Evolutionary conservation across 2,113 vertebrate genomes (phyloP).

Genomic region (Anarrhichthys ocellatus): DNA sequence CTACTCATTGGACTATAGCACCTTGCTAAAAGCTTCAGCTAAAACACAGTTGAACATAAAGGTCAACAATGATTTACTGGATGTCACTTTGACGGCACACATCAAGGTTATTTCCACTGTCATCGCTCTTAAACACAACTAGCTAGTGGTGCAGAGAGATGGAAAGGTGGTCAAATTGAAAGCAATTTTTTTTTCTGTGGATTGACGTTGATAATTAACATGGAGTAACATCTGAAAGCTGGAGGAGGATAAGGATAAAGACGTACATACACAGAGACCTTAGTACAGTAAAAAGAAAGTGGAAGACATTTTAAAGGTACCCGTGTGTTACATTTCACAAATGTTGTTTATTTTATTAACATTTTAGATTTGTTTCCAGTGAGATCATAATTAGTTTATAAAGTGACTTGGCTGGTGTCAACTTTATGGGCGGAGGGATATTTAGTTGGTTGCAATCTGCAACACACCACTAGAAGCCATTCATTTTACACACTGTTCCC

Average conservation of each 20-base stretch:
- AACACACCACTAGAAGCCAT: too few species aligned
- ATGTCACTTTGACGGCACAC: constrained; percentile 34
- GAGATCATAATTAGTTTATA: background rate
- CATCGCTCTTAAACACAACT: constrained; percentile 9
- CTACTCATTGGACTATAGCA: constrained; percentile 20
- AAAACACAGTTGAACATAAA: constrained; percentile 49
- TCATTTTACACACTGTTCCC: background rate
- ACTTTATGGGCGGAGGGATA: too few species aligned
- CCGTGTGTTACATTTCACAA: background rate
- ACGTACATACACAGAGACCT: background rate
- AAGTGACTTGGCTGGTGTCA: too few species aligned
- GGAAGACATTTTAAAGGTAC: background rate
- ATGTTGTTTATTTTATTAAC: background rate
- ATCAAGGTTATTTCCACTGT: constrained; percentile 26
- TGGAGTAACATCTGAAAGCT: background rate
- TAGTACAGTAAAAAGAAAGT: background rate
- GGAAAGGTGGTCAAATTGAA: background rate
- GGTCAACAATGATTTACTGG: constrained; percentile 52
- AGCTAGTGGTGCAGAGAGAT: background rate
- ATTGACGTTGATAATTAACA: constrained; percentile 20
- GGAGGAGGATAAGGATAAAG: background rate
- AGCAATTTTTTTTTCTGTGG: background rate
- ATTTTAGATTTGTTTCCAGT: background rate
- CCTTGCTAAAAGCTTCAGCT: constrained; percentile 48
- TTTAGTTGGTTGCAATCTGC: too few species aligned